Evolutionary conservation across 2,797 vertebrate species (phyloP), one percentile per base, ranked within the genome.

Genomic region (Varecia variegata): DNA sequence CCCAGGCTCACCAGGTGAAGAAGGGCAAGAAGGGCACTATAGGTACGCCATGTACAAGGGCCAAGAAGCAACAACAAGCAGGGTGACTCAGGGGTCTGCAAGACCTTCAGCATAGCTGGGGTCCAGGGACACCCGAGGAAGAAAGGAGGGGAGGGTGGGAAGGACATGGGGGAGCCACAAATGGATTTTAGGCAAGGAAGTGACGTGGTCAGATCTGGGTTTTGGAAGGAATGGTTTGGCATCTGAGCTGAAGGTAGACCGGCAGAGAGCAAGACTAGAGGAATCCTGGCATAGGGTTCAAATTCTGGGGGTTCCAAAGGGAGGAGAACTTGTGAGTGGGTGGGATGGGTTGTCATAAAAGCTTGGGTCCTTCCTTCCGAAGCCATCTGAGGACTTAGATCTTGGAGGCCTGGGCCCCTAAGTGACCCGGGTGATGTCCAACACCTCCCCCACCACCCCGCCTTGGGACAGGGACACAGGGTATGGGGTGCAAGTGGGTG

Each of bases 61-160:
- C 77, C 95, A 60, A 62, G 62, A 88, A 95, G 62, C 40, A 27
- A 67, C 52, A 94, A 77, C 67, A 70, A 91, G 94, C 85, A 40
- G 56, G n/a, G 79, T 80, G 79, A 96, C n/a, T 89, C 45, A 91
- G 92, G 58, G 43, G 71, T 25, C 45, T 17, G 14, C 21, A 14
- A 35, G 62, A 77, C 40, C 47, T 56, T 85, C 18, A 7, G 50
- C 30, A 76, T 18, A 56, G 50, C 47, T 3, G 4, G 17, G 62
- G 30, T 54, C 67, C 23, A 25, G 86, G 74, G 74, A 85, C 23
- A 14, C 1, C 13, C 9, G 2, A 17, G 30, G 76, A 56, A 71
- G 71, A 50, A 1, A 45, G 3, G 17, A 60, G 38, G 21, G 38
- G 62, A 56, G 70, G 43, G 12, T 12, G 40, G 52, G 47, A 15